phyloP scores from a whole-genome alignment of 2,888 invertebrate species.

The Drosophila formosana region DNA sequence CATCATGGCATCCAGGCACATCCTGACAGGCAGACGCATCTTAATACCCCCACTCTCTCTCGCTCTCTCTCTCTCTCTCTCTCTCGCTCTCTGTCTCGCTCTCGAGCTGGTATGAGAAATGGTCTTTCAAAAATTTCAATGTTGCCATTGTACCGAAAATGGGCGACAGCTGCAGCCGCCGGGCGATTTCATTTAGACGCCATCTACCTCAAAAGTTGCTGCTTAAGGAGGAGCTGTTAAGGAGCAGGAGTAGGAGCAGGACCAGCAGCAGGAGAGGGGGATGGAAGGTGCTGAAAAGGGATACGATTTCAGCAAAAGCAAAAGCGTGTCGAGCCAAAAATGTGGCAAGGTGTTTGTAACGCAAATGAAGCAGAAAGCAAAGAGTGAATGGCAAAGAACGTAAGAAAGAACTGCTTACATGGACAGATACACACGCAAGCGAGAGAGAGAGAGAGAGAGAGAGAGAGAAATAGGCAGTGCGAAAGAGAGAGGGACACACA shows the following conservation, averaged over 20 bases:
- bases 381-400: conserved; percentile 46
- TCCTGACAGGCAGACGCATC: conserved; percentile 18
- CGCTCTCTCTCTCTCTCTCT: background rate
- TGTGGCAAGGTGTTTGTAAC: conserved; percentile 72
- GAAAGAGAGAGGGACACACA: background rate
- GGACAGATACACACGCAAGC: conserved; percentile 11
- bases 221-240: conserved; percentile 2
- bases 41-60: background rate
- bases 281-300: conserved; percentile 9
- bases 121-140: conserved; percentile 45
- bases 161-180: conserved; percentile 63
- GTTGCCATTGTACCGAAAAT: conserved; percentile 45
- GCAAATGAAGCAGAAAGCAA: conserved; percentile 55
- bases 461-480: background rate
- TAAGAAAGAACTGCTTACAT: conserved; percentile 38
- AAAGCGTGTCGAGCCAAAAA: conserved; percentile 69
- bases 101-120: conserved; percentile 19
- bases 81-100: background rate
- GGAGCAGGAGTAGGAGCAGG: background rate
- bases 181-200: conserved; percentile 53
- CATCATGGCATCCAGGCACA: conserved; percentile 10
- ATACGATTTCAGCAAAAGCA: conserved; percentile 61
- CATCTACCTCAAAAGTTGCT: conserved; percentile 36
- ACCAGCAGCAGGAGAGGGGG: background rate
- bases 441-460: background rate